Evolutionary conservation across 1,140 invertebrate genomes (phyloP).

Genomic region (Acyrthosiphon pisum): DNA sequence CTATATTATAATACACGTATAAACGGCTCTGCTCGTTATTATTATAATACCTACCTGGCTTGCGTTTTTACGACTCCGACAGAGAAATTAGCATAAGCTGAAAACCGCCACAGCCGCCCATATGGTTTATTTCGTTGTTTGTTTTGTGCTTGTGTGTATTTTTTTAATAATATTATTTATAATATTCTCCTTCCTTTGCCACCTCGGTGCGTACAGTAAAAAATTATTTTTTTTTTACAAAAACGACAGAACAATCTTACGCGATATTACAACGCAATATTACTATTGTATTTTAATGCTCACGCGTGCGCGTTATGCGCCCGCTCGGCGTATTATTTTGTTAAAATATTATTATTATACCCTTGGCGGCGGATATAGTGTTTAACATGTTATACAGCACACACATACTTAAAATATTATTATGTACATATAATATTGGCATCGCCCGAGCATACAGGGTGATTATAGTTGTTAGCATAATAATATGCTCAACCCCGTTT

Average conservation of each 20-base stretch:
- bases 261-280: neutral
- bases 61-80: slow-evolving; percentile 10
- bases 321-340: neutral
- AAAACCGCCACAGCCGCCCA: slow-evolving; percentile 13
- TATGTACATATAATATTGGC: neutral
- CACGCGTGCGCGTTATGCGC: neutral
- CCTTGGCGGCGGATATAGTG: neutral
- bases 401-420: neutral
- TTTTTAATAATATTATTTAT: slow-evolving; percentile 3
- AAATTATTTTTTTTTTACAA: neutral
- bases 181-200: neutral
- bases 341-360: neutral
- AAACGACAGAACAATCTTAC: neutral
- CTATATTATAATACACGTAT: neutral
- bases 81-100: slow-evolving; percentile 28
- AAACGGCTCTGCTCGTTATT: slow-evolving; percentile 10
- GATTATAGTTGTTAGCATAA: no score
- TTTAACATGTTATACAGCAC: neutral
- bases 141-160: neutral
- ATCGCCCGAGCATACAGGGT: neutral
- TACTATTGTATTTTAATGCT: neutral
- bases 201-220: neutral
- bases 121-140: slow-evolving; percentile 32
- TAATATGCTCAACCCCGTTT: no score
- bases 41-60: slow-evolving; percentile 11